Percentiles rank a stretch among this genome's conserved stretches.
These are phyloP conservation scores for Dryobotodes eremita DNA, from an alignment of 2,888 invertebrate genomes.

Conservation along the genomic window DNA sequence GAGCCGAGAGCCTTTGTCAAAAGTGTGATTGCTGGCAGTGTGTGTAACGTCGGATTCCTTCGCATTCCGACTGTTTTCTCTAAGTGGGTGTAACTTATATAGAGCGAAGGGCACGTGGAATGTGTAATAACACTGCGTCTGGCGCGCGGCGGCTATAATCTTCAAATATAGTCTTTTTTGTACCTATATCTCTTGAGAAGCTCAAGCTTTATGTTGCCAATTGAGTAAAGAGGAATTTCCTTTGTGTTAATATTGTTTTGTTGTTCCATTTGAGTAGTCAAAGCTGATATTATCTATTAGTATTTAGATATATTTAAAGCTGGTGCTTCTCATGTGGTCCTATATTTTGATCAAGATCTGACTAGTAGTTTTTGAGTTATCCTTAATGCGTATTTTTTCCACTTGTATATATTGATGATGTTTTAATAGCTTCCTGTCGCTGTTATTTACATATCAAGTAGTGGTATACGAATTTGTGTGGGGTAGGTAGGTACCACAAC, in stretches of 20 bases:
- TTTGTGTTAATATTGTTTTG: constrained; percentile 51
- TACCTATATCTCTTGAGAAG: constrained; percentile 29
- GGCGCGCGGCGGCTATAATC: constrained; percentile 44
- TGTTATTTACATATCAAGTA: too few relatives aligned
- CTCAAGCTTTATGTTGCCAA: constrained; percentile 38
- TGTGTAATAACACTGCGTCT: constrained; percentile 72
- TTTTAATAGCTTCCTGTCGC: too few relatives aligned
- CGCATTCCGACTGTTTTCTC: constrained; percentile 71
- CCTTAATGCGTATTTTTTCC: too few relatives aligned
- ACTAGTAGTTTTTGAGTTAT: too few relatives aligned
- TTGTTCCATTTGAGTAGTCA: constrained; percentile 40
- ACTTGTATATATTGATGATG: too few relatives aligned
- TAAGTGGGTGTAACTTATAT: constrained; percentile 70
- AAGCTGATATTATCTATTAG: constrained; percentile 49
- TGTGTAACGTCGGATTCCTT: constrained; percentile 67
- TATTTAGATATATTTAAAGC: too few relatives aligned
- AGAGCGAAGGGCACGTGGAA: constrained; percentile 70
- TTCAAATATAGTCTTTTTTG: constrained; percentile 49
- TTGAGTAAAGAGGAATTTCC: constrained; percentile 39
- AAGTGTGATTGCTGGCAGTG: constrained; percentile 46
- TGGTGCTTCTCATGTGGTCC: too few relatives aligned
- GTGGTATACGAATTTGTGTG: too few relatives aligned
- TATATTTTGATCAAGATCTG: too few relatives aligned
- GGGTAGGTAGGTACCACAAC: too few relatives aligned
- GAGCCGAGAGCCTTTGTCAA: constrained; percentile 46